phyloP scores from a whole-genome alignment of 2,113 vertebrate genomes.

The Cyanoderma ruficeps region DNA sequence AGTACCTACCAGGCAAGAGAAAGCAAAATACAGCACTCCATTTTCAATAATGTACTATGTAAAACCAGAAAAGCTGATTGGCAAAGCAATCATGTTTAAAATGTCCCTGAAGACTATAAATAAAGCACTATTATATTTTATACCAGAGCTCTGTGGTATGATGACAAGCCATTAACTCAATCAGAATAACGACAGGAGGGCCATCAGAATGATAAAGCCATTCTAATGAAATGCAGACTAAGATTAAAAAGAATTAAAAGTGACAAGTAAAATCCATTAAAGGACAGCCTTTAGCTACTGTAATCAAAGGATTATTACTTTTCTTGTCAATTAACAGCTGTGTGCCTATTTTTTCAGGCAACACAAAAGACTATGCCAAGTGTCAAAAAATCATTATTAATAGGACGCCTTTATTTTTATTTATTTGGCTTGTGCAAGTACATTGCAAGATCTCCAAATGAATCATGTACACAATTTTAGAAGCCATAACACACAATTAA shows the following conservation, averaged over 20 bases:
- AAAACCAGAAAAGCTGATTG: conserved; percentile 69
- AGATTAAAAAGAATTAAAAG: conserved; percentile 78
- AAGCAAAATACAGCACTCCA: conserved; percentile 46
- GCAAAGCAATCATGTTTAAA: conserved; percentile 70
- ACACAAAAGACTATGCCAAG: conserved; percentile 40
- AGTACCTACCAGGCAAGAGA: conserved; percentile 42
- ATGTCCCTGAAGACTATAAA: conserved; percentile 60
- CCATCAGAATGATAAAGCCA: conserved; percentile 67
- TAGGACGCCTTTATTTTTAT: conserved; percentile 6
- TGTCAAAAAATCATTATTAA: conserved; percentile 42
- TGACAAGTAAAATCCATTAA: conserved; percentile 76
- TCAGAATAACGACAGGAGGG: conserved; percentile 61
- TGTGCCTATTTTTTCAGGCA: conserved; percentile 34
- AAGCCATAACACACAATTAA: conserved; percentile 9
- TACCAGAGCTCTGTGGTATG: conserved; percentile 4
- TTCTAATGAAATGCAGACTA: conserved; percentile 75
- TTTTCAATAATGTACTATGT: conserved; percentile 48
- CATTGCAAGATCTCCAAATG: not conserved
- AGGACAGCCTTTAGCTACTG: conserved; percentile 73
- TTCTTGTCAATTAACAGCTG: conserved; percentile 74
- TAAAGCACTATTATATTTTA: conserved; percentile 62
- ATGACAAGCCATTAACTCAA: conserved; percentile 66
- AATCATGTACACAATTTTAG: not conserved
- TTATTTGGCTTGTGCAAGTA: not conserved
- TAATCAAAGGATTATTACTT: conserved; percentile 77